phyloP scores from a whole-genome alignment of 2,888 invertebrate species.

The Protophormia terraenovae region DNA sequence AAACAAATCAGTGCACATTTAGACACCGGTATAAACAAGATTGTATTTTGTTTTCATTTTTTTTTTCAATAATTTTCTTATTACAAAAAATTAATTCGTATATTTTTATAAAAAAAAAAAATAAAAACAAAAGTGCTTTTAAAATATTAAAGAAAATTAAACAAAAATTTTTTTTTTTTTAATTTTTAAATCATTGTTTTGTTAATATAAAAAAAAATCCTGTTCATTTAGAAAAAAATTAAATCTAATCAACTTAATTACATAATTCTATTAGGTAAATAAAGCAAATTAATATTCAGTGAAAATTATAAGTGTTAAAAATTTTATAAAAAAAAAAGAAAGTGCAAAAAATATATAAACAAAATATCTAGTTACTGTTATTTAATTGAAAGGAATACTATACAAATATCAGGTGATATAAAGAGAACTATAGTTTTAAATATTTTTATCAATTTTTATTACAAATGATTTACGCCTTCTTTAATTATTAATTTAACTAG shows the following conservation, averaged over 20 bases:
- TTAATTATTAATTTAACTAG: too few species aligned
- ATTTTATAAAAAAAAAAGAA: neutral
- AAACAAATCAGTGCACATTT: slow-evolving; percentile 65
- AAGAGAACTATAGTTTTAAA: too few species aligned
- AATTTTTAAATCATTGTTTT: too few species aligned
- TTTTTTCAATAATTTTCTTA: neutral
- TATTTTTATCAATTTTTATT: too few species aligned
- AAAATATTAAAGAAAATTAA: neutral
- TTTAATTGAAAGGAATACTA: neutral
- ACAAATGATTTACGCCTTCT: too few species aligned
- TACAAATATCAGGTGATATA: neutral
- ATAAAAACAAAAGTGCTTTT: neutral
- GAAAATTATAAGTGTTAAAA: neutral
- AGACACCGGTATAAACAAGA: slow-evolving; percentile 62
- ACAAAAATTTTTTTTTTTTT: too few species aligned
- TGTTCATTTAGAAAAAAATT: neutral
- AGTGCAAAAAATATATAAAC: neutral
- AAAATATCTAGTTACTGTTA: neutral
- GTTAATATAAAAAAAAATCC: neutral
- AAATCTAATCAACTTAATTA: neutral
- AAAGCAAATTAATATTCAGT: neutral
- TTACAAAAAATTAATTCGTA: neutral
- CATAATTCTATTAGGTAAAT: slow-evolving; percentile 36
- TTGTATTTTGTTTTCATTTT: slow-evolving; percentile 31
- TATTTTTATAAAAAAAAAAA: neutral